These are phyloP conservation scores for Junco hyemalis DNA, from an alignment of 2,113 vertebrate genomes.

Conservation along the genomic window DNA sequence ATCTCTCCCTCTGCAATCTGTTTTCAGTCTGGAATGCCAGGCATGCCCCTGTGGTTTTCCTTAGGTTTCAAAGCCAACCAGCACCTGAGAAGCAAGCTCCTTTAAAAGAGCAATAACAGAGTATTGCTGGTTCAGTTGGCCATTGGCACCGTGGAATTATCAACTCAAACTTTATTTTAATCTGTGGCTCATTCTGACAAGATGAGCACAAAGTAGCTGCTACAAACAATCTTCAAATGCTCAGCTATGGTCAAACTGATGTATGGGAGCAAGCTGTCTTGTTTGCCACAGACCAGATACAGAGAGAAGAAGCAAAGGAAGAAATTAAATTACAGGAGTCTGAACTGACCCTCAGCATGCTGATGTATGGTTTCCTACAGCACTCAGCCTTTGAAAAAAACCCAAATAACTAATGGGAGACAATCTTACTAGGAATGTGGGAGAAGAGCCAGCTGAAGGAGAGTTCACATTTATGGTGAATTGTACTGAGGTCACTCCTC, in stretches of 20 bases:
- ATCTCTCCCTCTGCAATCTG: background rate
- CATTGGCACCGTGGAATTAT: background rate
- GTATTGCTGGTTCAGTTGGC: background rate
- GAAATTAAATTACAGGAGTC: background rate
- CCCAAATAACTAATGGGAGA: background rate
- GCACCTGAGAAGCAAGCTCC: background rate
- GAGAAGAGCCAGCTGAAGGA: background rate
- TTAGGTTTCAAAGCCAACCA: background rate
- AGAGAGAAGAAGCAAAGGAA: background rate
- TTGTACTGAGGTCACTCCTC: background rate
- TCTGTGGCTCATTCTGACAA: background rate
- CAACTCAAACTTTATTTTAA: background rate
- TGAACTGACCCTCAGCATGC: background rate
- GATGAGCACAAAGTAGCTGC: background rate
- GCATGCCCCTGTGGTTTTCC: background rate
- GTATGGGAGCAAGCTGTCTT: background rate
- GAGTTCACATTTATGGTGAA: background rate
- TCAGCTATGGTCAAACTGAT: background rate
- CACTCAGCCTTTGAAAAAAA: background rate
- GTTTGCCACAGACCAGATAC: background rate
- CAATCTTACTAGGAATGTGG: background rate
- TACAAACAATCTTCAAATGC: background rate
- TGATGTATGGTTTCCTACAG: background rate
- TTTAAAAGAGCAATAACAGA: background rate
- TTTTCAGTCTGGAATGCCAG: background rate